Evolutionary conservation across 2,113 vertebrate species (phyloP).

Genomic region (Cinclus mexicanus): DNA sequence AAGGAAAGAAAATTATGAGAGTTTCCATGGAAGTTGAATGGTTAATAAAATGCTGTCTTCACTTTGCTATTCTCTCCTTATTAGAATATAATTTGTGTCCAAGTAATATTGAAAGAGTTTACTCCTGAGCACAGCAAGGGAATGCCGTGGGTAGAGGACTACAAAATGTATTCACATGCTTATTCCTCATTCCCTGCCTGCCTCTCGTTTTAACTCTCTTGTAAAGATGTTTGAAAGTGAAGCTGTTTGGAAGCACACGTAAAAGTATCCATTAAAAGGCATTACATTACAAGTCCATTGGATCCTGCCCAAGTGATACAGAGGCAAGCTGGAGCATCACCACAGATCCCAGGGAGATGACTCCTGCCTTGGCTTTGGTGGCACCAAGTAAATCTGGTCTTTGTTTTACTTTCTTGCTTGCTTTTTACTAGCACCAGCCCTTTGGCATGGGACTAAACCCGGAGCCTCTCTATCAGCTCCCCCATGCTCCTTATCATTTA

Average conservation of each 20-base stretch:
- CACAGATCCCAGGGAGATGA: not conserved
- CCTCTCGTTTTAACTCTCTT: not conserved
- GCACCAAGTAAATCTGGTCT: not conserved
- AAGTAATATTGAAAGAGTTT: not conserved
- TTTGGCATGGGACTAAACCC: not conserved
- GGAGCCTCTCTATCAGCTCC: not conserved
- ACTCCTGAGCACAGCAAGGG: not conserved
- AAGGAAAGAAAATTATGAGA: not conserved
- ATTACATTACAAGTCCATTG: not conserved
- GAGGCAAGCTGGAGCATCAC: not conserved
- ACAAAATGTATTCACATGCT: not conserved
- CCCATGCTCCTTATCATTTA: not conserved
- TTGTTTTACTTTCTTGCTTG: not conserved
- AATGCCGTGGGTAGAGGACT: not conserved
- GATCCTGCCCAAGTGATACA: not conserved
- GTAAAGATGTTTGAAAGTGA: not conserved
- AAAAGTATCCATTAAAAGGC: constrained; percentile 25
- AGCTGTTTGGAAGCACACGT: not conserved
- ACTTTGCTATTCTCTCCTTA: not conserved
- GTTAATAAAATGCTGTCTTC: not conserved
- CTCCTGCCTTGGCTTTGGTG: not conserved
- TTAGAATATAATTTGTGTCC: constrained; percentile 2
- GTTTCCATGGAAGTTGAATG: not conserved
- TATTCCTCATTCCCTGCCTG: not conserved
- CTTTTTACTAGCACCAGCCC: not conserved